Evolutionary conservation across 2,888 invertebrate species (phyloP).

Genomic region (Pollenia labialis): DNA sequence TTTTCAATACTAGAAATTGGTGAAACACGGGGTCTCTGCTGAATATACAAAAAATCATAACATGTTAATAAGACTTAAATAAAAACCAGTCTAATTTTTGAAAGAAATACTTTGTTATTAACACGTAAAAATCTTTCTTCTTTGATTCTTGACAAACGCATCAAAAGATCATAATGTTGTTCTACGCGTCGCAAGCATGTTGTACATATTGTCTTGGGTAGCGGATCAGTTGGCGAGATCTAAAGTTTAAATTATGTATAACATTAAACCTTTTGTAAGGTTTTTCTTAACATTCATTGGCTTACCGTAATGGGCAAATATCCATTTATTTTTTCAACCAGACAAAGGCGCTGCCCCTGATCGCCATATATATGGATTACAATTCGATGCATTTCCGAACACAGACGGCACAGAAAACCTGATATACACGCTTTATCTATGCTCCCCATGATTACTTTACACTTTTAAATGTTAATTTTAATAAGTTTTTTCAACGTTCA

Average conservation of each 20-base stretch:
- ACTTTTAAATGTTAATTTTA: background rate
- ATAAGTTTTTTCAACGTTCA: background rate
- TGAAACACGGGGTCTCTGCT: constrained; percentile 61
- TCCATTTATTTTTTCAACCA: constrained; percentile 92
- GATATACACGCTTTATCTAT: constrained; percentile 91
- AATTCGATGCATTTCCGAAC: constrained; percentile 92
- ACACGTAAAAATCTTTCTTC: constrained; percentile 77
- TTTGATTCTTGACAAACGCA: constrained; percentile 81
- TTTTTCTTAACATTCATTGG: constrained; percentile 11
- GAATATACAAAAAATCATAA: constrained; percentile 15
- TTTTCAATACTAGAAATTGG: constrained; percentile 77
- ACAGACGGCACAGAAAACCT: constrained; percentile 93
- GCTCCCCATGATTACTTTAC: constrained; percentile 88
- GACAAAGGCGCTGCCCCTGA: constrained; percentile 89
- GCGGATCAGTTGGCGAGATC: constrained; percentile 87
- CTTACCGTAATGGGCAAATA: constrained; percentile 92
- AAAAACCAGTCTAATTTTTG: background rate
- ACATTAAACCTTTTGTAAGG: constrained; percentile 4
- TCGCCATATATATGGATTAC: constrained; percentile 93
- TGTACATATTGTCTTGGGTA: constrained; percentile 89
- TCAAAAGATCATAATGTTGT: constrained; percentile 85
- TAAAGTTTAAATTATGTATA: constrained; percentile 79
- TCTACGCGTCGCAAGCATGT: constrained; percentile 87
- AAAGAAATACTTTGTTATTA: constrained; percentile 70
- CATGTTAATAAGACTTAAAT: background rate